phyloP scores from a whole-genome alignment of 2,888 invertebrate genomes.

The Tipula unca region DNA sequence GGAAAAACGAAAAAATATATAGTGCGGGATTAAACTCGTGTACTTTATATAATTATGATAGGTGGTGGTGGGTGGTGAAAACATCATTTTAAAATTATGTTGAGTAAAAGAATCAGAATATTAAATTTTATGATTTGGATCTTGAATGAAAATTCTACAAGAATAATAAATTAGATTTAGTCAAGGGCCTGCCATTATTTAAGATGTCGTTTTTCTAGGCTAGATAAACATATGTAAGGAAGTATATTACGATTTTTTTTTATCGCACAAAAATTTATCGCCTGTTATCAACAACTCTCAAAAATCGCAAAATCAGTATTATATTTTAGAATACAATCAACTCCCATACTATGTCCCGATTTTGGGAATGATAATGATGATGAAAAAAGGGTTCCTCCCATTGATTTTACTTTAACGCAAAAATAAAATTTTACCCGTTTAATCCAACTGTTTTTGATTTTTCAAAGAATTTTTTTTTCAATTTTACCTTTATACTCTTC shows the following conservation, averaged over 20 bases:
- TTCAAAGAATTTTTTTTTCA: not conserved
- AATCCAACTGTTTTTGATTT: not conserved
- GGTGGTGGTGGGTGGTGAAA: not conserved
- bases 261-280: not conserved
- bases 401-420: not conserved
- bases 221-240: not conserved
- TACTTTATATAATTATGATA: not conserved
- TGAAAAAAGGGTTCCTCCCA: not conserved
- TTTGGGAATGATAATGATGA: not conserved
- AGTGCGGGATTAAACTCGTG: not conserved
- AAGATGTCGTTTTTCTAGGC: not conserved
- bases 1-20: not conserved
- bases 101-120: not conserved
- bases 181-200: not conserved
- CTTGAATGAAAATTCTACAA: not conserved
- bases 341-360: not conserved
- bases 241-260: too few relatives aligned
- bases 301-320: not conserved
- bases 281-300: not conserved
- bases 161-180: not conserved
- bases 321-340: not conserved
- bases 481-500: not conserved
- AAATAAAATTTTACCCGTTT: not conserved
- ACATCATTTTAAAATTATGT: not conserved
- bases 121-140: not conserved